Evolutionary conservation across 2,888 invertebrate species (phyloP).

Genomic region (Apantesis nais): DNA sequence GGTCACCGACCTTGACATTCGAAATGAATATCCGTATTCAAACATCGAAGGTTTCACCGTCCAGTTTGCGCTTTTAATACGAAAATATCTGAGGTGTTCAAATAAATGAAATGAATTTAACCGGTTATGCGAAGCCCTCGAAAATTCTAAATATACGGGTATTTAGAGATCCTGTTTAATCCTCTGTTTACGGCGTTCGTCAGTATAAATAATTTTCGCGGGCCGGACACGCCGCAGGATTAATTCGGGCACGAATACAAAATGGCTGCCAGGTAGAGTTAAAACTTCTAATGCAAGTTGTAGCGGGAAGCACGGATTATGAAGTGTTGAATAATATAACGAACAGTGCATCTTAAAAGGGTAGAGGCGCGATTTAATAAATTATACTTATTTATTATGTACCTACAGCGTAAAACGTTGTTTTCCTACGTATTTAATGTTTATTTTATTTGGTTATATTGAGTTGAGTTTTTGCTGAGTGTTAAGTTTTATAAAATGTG

Average conservation of each 20-base stretch:
- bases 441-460: slow-evolving; percentile 17
- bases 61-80: slow-evolving; percentile 62
- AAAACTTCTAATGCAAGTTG: slow-evolving; percentile 54
- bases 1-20: slow-evolving; percentile 68
- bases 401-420: slow-evolving; percentile 17
- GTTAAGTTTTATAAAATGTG: neutral
- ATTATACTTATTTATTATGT: slow-evolving; percentile 36
- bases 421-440: slow-evolving; percentile 27
- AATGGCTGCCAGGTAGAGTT: slow-evolving; percentile 64
- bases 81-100: slow-evolving; percentile 62
- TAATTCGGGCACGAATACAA: slow-evolving; percentile 73
- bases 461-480: neutral
- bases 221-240: slow-evolving; percentile 72
- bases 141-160: slow-evolving; percentile 74
- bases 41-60: slow-evolving; percentile 57
- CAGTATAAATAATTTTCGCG: slow-evolving; percentile 76
- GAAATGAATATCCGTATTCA: slow-evolving; percentile 47
- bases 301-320: slow-evolving; percentile 63
- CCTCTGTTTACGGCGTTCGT: slow-evolving; percentile 73
- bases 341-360: slow-evolving; percentile 48
- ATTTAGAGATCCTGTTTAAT: slow-evolving; percentile 71
- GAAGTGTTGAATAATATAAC: slow-evolving; percentile 60
- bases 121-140: slow-evolving; percentile 31
- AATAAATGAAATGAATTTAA: slow-evolving; percentile 66
- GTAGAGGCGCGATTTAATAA: slow-evolving; percentile 41